Evolutionary conservation across 2,888 invertebrate genomes (phyloP), one percentile per base, ranked within the genome.

Genomic region (Cryptosula pallasiana): DNA sequence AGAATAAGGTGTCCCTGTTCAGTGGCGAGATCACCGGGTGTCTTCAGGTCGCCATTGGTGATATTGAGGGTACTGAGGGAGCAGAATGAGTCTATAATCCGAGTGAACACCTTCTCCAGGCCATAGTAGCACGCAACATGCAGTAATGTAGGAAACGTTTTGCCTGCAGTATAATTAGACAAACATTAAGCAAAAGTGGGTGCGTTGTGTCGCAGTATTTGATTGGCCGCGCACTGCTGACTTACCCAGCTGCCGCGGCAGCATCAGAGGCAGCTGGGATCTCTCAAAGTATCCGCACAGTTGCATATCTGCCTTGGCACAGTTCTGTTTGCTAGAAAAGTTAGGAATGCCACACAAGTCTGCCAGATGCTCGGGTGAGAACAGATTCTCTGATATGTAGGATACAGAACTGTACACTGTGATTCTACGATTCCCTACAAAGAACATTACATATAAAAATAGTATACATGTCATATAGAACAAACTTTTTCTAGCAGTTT

Each of bases 111-210:
- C 5, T 63, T 32, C 27, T 63, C 63, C 13, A 63, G 16, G 13
- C 63, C 63, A 32, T 63, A 63, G 27, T 32, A 63, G 34, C 63
- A 63, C 13, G 63, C 63, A n/a, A 63, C 63, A 63, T 63, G 63
- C 63, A 63, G 29, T 32, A 63, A 32, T 13, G 63, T 63, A 16
- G 63, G 63, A 27, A 20, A 63, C 32, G 25, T 63, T 2, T 5
- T 20, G 13, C 63, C 63, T 63, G n/a, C 13, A 63, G n/a, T n/a
- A n/a, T n/a, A n/a, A n/a, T n/a, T n/a, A n/a, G n/a, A n/a, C n/a
- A n/a, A n/a, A n/a, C n/a, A n/a, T n/a, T n/a, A n/a, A n/a, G n/a
- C n/a, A n/a, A n/a, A n/a, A n/a, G n/a, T n/a, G n/a, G n/a, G n/a
- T n/a, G n/a, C n/a, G n/a, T n/a, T n/a, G n/a, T n/a, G n/a, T n/a